Conservation (phyloP, 2,888 invertebrate species). For the Leptura quadrifasciata region DNA sequence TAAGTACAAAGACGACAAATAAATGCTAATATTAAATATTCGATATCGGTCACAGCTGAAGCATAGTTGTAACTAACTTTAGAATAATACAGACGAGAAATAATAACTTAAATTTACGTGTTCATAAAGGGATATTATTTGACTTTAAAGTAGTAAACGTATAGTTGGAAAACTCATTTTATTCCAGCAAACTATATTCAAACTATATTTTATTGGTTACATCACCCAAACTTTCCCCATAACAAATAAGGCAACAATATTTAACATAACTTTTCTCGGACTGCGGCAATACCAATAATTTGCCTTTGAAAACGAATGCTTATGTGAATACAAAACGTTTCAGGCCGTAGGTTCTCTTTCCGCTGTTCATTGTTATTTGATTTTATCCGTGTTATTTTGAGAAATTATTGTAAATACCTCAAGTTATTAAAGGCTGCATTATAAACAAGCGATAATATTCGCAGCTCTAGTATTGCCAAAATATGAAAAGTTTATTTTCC, state of each 20-base stretch:
- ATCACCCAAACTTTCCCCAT: constrained; percentile 13
- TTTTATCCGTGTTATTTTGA: no score
- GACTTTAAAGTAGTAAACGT: constrained; percentile 6
- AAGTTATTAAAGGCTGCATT: no score
- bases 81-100: no score
- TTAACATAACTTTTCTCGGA: constrained; percentile 21
- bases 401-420: no score
- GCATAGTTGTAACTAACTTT: no score
- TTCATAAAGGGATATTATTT: constrained; percentile 2
- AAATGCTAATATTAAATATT: no score
- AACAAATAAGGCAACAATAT: constrained; percentile 10
- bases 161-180: constrained; percentile 20
- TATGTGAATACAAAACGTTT: not conserved
- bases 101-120: not conserved
- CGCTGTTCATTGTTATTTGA: not conserved
- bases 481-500: no score
- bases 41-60: no score
- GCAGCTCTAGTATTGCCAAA: no score
- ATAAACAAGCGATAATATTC: no score
- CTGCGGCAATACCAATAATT: constrained; percentile 19
- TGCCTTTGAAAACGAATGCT: constrained; percentile 9
- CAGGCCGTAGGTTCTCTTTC: not conserved
- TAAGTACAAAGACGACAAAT: no score
- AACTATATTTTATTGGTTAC: constrained; percentile 33
- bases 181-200: not conserved